phyloP scores from a whole-genome alignment of 2,797 vertebrate species.

The Anguilla anguilla region DNA sequence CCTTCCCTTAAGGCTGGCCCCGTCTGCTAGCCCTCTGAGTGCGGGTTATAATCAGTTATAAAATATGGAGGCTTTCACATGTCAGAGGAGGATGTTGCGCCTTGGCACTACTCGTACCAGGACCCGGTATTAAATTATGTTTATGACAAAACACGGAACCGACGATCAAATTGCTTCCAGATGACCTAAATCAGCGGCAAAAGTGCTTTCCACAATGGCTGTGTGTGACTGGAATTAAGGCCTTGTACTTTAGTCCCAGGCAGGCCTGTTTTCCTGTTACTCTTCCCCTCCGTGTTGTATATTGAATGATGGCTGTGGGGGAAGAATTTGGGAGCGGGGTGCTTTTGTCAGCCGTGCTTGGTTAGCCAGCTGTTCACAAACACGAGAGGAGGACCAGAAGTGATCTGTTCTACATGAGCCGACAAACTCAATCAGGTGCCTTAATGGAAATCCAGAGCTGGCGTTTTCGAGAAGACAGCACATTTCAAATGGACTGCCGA shows the following conservation, averaged over 20 bases:
- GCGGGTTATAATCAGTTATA: neutral
- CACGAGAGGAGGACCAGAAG: slow-evolving; percentile 43
- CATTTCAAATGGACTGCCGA: neutral
- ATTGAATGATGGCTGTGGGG: slow-evolving; percentile 14
- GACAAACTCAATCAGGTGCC: neutral
- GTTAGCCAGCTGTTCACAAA: slow-evolving; percentile 56
- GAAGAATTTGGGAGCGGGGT: slow-evolving; percentile 54
- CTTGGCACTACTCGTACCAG: neutral
- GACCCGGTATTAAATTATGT: neutral
- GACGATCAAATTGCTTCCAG: neutral
- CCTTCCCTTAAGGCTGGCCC: neutral
- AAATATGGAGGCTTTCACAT: neutral
- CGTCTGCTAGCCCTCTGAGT: neutral
- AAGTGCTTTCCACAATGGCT: neutral
- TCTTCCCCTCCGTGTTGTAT: neutral
- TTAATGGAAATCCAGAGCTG: neutral
- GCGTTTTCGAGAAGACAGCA: neutral
- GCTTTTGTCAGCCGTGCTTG: slow-evolving; percentile 51
- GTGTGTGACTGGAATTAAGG: neutral
- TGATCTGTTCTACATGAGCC: slow-evolving; percentile 53
- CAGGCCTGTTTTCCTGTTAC: neutral
- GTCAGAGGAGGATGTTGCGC: neutral
- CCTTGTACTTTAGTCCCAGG: neutral
- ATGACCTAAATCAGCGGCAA: neutral
- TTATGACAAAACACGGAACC: neutral